phyloP scores from a whole-genome alignment of 2,113 vertebrate species.

The Sturnira hondurensis region DNA sequence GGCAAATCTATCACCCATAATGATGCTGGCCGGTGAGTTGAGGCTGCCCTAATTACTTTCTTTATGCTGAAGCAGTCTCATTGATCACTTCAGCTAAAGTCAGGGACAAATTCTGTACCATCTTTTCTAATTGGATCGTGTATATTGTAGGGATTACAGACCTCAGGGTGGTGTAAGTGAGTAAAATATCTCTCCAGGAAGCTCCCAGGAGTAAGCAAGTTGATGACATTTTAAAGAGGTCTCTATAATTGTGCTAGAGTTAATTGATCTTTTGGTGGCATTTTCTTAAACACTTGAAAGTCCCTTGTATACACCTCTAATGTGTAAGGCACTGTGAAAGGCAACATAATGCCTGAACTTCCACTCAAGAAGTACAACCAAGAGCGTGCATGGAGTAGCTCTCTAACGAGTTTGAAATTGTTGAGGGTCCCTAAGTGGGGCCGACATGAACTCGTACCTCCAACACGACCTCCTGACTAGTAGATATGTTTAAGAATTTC shows the following conservation, averaged over 20 bases:
- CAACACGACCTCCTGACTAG: not conserved
- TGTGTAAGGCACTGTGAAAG: not conserved
- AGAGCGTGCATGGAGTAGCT: not conserved
- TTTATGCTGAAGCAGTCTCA: not conserved
- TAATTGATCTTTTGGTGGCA: not conserved
- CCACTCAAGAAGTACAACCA: not conserved
- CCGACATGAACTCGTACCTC: not conserved
- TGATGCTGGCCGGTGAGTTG: not conserved
- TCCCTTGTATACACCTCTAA: not conserved
- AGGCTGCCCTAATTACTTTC: not conserved
- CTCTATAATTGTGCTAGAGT: not conserved
- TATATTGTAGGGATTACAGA: not conserved
- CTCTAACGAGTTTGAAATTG: not conserved
- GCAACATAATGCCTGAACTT: not conserved
- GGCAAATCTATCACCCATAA: not conserved
- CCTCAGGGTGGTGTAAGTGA: not conserved
- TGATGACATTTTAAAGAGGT: not conserved
- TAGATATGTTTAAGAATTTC: not conserved
- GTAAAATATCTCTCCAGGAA: not conserved
- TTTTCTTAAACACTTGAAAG: not conserved
- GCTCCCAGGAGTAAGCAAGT: not conserved
- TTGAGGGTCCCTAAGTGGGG: fast-evolving
- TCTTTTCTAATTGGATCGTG: not conserved
- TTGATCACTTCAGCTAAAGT: not conserved
- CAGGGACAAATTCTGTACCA: not conserved